phyloP scores from a whole-genome alignment of 2,888 invertebrate genomes.

The Torymus tubicola region DNA sequence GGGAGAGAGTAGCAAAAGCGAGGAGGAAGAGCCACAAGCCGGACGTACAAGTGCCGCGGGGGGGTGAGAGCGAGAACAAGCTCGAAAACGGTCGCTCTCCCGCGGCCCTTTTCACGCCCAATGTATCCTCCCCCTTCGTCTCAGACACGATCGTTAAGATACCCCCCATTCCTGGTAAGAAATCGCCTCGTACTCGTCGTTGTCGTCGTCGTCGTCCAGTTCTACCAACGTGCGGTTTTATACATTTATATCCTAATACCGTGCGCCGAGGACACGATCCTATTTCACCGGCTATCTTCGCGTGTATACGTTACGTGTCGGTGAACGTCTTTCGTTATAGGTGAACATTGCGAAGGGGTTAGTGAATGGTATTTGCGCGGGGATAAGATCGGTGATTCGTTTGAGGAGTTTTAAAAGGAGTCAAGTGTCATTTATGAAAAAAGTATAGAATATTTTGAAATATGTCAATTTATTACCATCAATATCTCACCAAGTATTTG shows the following conservation, averaged over 20 bases:
- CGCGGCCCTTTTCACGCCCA: conserved; percentile 70
- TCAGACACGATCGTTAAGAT: conserved; percentile 73
- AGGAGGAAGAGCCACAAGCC: background rate
- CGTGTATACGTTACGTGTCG: background rate
- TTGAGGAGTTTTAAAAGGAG: too few species aligned
- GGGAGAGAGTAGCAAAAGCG: background rate
- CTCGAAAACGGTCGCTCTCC: conserved; percentile 20
- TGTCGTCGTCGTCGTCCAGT: conserved; percentile 48
- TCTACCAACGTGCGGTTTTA: conserved; percentile 18
- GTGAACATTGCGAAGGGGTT: too few species aligned
- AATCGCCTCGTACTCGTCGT: conserved; percentile 52
- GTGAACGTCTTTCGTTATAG: too few species aligned
- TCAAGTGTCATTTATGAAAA: too few species aligned
- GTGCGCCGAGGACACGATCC: background rate
- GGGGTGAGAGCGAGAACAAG: conserved; percentile 7
- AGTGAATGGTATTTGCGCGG: too few species aligned
- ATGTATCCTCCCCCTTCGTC: conserved; percentile 65
- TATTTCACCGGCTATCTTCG: conserved; percentile 1
- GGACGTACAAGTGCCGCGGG: conserved; percentile 7
- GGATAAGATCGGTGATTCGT: too few species aligned
- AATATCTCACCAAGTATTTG: too few species aligned
- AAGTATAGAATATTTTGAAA: too few species aligned
- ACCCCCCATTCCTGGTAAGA: conserved; percentile 64
- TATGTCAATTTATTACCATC: too few species aligned
- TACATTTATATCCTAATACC: conserved; percentile 23